Percentiles rank a stretch among this genome's conserved stretches.
These are phyloP conservation scores for Barbus barbus DNA, from an alignment of 2,113 vertebrate genomes.

Conservation along the genomic window DNA sequence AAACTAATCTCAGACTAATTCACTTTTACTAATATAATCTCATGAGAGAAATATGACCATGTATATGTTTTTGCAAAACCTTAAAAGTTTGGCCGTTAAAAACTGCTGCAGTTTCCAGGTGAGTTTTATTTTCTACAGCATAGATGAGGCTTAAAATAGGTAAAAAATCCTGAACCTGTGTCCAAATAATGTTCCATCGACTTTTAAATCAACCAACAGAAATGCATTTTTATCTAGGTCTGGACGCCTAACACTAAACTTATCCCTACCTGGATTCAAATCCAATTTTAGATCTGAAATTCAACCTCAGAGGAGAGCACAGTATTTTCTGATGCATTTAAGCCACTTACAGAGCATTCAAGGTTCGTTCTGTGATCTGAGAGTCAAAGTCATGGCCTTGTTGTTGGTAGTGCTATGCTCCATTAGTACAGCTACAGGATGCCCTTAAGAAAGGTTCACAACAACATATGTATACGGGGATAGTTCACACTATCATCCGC, in stretches of 20 bases:
- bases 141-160: too few relatives aligned
- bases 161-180: too few relatives aligned
- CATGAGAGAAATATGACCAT: too few relatives aligned
- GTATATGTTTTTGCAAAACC: too few relatives aligned
- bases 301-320: constrained; percentile 6
- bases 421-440: constrained; percentile 10
- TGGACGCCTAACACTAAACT: background rate
- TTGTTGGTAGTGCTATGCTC: constrained; percentile 6
- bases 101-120: background rate
- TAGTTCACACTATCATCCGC: background rate
- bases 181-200: background rate
- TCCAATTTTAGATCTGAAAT: background rate
- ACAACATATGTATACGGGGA: background rate
- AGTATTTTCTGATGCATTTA: constrained; percentile 18
- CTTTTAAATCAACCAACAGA: background rate
- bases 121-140: background rate
- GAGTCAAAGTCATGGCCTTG: background rate
- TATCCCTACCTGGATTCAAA: background rate
- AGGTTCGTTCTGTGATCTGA: constrained; percentile 20
- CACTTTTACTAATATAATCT: background rate
- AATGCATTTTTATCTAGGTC: background rate
- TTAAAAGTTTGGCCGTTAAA: too few relatives aligned
- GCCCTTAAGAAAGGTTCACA: constrained; percentile 13
- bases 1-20: background rate
- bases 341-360: constrained; percentile 9